Base-by-base conservation (phyloP, 2,888 invertebrate species). In the Drosophila nigritarsus region DNA sequence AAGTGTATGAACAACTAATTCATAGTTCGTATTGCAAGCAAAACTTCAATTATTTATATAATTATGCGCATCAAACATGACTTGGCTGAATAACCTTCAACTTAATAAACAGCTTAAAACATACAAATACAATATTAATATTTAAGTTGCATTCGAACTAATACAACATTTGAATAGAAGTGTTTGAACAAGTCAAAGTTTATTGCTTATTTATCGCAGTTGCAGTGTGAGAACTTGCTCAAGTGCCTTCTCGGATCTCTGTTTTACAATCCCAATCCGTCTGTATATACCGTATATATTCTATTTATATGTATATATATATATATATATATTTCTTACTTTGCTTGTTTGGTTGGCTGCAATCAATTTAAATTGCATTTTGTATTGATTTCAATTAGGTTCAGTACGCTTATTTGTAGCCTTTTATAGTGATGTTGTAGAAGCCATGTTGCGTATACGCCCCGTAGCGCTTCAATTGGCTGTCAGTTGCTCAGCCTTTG, bases 361-460 rank as follows among this genome's bases (percentile, higher is more conserved):
- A 50, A 40, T 42, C 62, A 68, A 81, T 72, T 78, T 80, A 66
- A 67, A 80, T 81, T 77, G 66, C 79, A 75, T 69, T 82, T 79
- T 73, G 75, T 82, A 76, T 80, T 77, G 75, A 80, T 80, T 82
- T 70, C 77, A 82, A 82, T 80, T 82, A 75, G 65, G 76, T 67
- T 71, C 51, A 4, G 36, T 36, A 66, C 56, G 42, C 56, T 72
- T 45, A 49, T 32, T 40, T 61, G 20, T 42, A 63, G 50, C n/a
- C n/a, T 68, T 65, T 63, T 29, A 30, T 29, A 29, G 40, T 42
- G 40, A 42, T 56, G 40, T 56, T 6, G 29, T 2, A 24, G 55
- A 11, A 42, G 62, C 53, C 79, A 59, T 65, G 61, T 73, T 76
- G 63, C 71, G 76, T 69, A 67, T 70, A 66, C 72, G 70, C 68